Evolutionary conservation across 2,888 invertebrate species (phyloP).

Genomic region (Leptinotarsa haldemani): DNA sequence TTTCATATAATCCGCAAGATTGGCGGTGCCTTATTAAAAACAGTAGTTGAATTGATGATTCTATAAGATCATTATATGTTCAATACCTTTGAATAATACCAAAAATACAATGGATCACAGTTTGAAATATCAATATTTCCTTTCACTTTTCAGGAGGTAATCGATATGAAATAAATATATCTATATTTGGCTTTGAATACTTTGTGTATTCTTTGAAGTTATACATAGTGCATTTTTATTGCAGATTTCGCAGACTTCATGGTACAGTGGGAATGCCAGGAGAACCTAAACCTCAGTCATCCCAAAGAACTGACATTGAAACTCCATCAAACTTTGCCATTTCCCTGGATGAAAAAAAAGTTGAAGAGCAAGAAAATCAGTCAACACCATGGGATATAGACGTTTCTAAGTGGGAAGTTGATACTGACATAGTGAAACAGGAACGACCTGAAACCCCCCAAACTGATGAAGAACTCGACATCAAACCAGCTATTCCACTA

Average conservation of each 20-base stretch:
- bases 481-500: background rate
- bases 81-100: no score
- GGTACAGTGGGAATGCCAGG: slow-evolving; percentile 72
- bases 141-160: no score
- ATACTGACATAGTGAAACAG: background rate
- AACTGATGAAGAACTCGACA: slow-evolving; percentile 11
- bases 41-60: no score
- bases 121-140: no score
- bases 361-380: background rate
- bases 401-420: slow-evolving; percentile 31
- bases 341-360: slow-evolving; percentile 12
- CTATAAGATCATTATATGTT: no score
- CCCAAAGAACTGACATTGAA: slow-evolving; percentile 31
- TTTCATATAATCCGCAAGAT: no score
- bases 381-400: slow-evolving; percentile 34
- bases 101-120: no score
- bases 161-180: no score
- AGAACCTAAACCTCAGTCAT: slow-evolving; percentile 64
- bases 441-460: background rate
- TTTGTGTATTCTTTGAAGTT: no score
- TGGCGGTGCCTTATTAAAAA: no score
- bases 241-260: slow-evolving; percentile 69
- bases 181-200: no score
- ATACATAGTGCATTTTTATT: background rate
- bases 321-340: background rate